Evolutionary conservation across 2,888 invertebrate species (phyloP), one percentile per base, ranked within the genome.

Genomic region (Polydrusus tereticollis): DNA sequence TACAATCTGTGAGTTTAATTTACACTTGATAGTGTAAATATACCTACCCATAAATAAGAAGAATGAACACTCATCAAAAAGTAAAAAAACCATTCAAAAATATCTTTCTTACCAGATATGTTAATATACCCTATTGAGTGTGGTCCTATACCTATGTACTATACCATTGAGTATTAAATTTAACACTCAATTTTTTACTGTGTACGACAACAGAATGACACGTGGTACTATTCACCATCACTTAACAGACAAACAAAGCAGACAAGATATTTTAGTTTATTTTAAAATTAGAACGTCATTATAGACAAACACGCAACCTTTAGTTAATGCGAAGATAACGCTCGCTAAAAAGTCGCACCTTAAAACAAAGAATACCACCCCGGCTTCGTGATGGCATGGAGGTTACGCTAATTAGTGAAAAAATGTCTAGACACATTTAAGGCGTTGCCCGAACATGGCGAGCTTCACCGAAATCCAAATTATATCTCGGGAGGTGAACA

Each of bases 351-450:
- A 65, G 36, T 23, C n/a, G 52, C 36, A 38, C 36, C 64, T 43
- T 65, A 65, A 64, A 41, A 52, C 38, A 33, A 52, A 20, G 36
- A 52, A 12, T 64, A 50, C 47, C 50, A 29, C 33, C 41, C 58
- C 14, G 12, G 4, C 23, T 52, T 33, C 76, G 71, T 72, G 74
- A 62, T 68, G 58, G 14, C 62, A 50, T 23, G 55, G 20, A 41
- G 65, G 76, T 76, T 69, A 64, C 62, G 68, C 72, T 73, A 77
- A 77, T 77, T 77, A 75, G 75, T 75, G 70, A 74, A 76, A 75
- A 76, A 76, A 76, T 68, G 77, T 77, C 76, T 76, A 76, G 74
- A 73, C 74, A 73, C 68, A 74, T 60, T 62, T 65, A 69, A 73
- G 73, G 71, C 74, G 74, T 68, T 72, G 50, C 50, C n/a, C 33